Evolutionary conservation across 1,140 invertebrate species (phyloP).

Genomic region (Drosophila ironensis): DNA sequence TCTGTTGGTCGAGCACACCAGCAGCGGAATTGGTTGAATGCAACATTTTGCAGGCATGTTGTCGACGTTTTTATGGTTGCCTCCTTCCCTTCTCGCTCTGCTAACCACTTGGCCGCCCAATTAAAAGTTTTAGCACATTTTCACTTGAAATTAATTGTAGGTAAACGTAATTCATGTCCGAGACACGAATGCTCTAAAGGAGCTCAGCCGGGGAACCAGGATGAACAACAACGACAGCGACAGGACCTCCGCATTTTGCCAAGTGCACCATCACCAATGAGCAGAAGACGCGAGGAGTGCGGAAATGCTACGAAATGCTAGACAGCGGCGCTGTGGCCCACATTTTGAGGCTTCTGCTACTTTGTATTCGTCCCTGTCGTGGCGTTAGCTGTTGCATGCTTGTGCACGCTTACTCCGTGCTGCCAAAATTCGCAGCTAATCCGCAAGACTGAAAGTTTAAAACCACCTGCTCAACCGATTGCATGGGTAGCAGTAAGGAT

Average conservation of each 20-base stretch:
- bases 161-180: constrained; percentile 79
- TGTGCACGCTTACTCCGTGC: constrained; percentile 49
- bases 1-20: constrained; percentile 9
- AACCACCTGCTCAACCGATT: neutral
- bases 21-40: constrained; percentile 36
- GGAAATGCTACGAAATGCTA: neutral
- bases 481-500: no score
- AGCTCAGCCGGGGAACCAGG: constrained; percentile 5
- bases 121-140: constrained; percentile 81
- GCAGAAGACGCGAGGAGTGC: neutral
- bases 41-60: constrained; percentile 62
- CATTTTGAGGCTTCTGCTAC: constrained; percentile 11
- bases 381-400: constrained; percentile 48
- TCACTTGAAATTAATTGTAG: constrained; percentile 80
- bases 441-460: no score
- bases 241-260: constrained; percentile 40
- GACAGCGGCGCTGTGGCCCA: neutral
- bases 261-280: constrained; percentile 26
- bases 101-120: constrained; percentile 68
- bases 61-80: constrained; percentile 74
- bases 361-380: constrained; percentile 17
- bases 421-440: constrained; percentile 6
- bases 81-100: constrained; percentile 14
- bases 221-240: constrained; percentile 11
- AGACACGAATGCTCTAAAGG: constrained; percentile 61